Base-by-base conservation (phyloP, 2,113 vertebrate species). In the Leucopsar rothschildi region DNA sequence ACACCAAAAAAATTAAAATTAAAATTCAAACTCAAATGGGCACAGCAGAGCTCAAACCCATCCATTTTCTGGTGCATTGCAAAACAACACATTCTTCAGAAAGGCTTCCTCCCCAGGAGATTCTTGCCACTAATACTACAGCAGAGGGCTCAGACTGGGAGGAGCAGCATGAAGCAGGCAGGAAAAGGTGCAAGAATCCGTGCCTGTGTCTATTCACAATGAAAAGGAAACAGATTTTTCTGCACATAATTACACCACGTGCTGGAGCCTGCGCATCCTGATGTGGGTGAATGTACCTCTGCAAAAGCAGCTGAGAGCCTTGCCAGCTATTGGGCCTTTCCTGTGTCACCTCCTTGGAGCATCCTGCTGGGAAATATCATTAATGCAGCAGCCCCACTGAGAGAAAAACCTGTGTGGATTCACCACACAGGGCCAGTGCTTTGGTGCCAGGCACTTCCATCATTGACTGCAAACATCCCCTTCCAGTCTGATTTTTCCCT, bases 321-420 rank as follows among this genome's bases (percentile, higher is more conserved):
- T 5, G 0, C 52, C 47, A 57, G 77, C 55, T 66, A 35, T 49
- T 27, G 10, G 15, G 59, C 3, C 1, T 50, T 88, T 73, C 45
- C 64, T 81, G 25, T 33, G 16, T 42, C 52, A 50, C 69, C 49
- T 82, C 60, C 70, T 33, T 4, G 4, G 39, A 81, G 39, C 29
- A 78, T 63, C 39, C 73, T 70, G 45, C 84, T 78, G 60, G 39
- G 77, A 91, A 94, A 87, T 52, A 88, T 20, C 68, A 73, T 57
- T 70, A 86, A 77, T 6, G 15, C 6, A 86, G 77, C 37, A 91
- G n/a, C 16, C 56, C 50, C 1, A 1, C 76, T 45, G 71, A 77
- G 80, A 71, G 27, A 45, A n/a, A 88, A 83, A 82, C 20, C 55
- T 61, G 8, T 18, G 39, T 11, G 1, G 2, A 83, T 70, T 86